Base-by-base conservation (phyloP, 2,797 vertebrate species). In the Astyanax mexicanus region DNA sequence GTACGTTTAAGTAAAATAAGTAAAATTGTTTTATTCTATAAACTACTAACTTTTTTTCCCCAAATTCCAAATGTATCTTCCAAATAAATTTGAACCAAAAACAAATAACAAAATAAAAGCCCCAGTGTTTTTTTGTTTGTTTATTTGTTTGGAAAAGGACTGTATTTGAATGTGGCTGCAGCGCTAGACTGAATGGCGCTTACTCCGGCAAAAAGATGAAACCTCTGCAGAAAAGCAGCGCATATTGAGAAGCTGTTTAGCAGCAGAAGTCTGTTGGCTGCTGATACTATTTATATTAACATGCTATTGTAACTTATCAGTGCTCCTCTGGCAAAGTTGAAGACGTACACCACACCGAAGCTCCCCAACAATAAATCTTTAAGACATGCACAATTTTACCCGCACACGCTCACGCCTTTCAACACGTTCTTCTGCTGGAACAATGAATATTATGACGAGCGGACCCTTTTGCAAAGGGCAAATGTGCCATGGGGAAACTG, bases 231-330 rank as follows among this genome's bases (percentile, higher is more conserved):
- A 52, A 68, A 68, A n/a, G 11, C 23, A 52, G 29, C 35, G 7
- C 55, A 52, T 55, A 42, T 11, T 69, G 35, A 69, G 19, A 55
- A 69, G 51, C 35, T 25, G 32, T 55, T 40, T 54, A 55, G 67
- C 67, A 69, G 32, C 21, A 27, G 52, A 49, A 25, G 67, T 27
- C 67, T 69, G 67, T 42, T 69, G 55, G 9, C 37, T 55, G 51
- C 51, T 69, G 67, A 69, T 69, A 69, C 19, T 40, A 42, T 54
- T 69, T 40, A 55, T 69, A 69, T 55, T 69, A 69, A 25, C 47
- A 55, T 10, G 19, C 35, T 49, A 23, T 32, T 54, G 67, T 54
- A 37, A 52, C 35, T 54, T 69, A 69, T 69, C 67, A 54, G 49
- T 54, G 32, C 67, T 54, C 49, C 67, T 40, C 51, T 55, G 67